A percentile compares a stretch with the other conserved stretches of the same genome.
Conservation (phyloP, 2,797 vertebrate species). For the Danio aesculapii region DNA sequence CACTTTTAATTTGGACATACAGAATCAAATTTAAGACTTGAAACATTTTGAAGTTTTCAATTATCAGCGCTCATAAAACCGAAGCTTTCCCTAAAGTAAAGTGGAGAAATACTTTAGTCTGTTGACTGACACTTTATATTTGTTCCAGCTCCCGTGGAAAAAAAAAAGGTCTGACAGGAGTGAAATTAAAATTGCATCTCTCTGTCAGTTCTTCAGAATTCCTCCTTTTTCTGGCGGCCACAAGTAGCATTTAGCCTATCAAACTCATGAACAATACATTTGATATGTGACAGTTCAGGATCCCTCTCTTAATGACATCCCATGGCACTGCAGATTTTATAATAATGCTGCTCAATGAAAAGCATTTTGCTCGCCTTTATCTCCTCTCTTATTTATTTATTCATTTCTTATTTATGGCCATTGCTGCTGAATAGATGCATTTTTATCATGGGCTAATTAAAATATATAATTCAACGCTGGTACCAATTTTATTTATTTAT, state of each 20-base stretch:
- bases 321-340: slow-evolving; percentile 62
- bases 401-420: slow-evolving; percentile 75
- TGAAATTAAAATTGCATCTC: slow-evolving; percentile 83
- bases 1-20: not conserved
- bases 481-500: slow-evolving; percentile 66
- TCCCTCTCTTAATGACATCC: slow-evolving; percentile 74
- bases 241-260: slow-evolving; percentile 73
- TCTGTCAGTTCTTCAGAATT: slow-evolving; percentile 76
- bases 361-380: slow-evolving; percentile 61
- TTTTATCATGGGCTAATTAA: slow-evolving; percentile 80
- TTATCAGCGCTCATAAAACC: slow-evolving; percentile 12
- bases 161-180: slow-evolving; percentile 75
- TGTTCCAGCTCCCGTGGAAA: slow-evolving; percentile 72
- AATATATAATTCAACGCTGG: slow-evolving; percentile 82
- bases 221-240: slow-evolving; percentile 67
- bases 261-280: slow-evolving; percentile 73
- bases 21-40: not conserved
- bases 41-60: slow-evolving; percentile 1
- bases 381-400: slow-evolving; percentile 75
- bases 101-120: slow-evolving; percentile 35
- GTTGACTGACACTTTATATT: slow-evolving; percentile 80
- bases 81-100: not conserved
- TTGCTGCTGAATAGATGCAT: slow-evolving; percentile 74
- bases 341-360: slow-evolving; percentile 60
- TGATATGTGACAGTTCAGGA: slow-evolving; percentile 78